Conservation (phyloP, 2,113 vertebrate species). For the Pseudorhombus dupliciocellatus region DNA sequence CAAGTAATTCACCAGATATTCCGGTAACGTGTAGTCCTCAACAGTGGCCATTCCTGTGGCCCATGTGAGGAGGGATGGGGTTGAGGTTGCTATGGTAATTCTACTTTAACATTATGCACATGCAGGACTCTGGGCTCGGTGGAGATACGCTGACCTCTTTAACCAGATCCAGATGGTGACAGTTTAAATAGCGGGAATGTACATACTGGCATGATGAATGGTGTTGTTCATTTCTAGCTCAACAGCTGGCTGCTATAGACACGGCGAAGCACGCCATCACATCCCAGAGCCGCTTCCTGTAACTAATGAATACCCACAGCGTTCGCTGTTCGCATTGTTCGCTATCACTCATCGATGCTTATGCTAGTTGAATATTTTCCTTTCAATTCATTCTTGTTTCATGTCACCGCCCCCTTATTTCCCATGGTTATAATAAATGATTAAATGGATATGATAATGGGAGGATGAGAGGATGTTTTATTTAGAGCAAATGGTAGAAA, state of each 20-base stretch:
- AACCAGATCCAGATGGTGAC: slow-evolving; percentile 20
- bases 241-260: slow-evolving; percentile 23
- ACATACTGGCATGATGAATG: not conserved
- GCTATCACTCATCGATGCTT: too few species aligned
- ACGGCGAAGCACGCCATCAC: not conserved
- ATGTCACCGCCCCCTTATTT: not conserved
- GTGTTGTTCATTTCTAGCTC: slow-evolving; percentile 14
- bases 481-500: too few species aligned
- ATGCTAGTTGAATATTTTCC: not conserved
- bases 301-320: too few species aligned
- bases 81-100: too few species aligned
- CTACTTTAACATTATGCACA: not conserved
- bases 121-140: not conserved
- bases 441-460: not conserved
- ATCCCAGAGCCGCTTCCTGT: not conserved
- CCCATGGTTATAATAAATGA: not conserved
- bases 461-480: not conserved
- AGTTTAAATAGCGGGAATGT: slow-evolving; percentile 10
- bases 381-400: not conserved
- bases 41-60: too few species aligned
- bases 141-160: slow-evolving; percentile 15
- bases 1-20: too few species aligned
- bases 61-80: too few species aligned
- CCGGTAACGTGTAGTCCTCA: too few species aligned
- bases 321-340: too few species aligned